These are phyloP conservation scores for Tillus elongatus DNA, from an alignment of 2,888 invertebrate species.

Conservation along the genomic window DNA sequence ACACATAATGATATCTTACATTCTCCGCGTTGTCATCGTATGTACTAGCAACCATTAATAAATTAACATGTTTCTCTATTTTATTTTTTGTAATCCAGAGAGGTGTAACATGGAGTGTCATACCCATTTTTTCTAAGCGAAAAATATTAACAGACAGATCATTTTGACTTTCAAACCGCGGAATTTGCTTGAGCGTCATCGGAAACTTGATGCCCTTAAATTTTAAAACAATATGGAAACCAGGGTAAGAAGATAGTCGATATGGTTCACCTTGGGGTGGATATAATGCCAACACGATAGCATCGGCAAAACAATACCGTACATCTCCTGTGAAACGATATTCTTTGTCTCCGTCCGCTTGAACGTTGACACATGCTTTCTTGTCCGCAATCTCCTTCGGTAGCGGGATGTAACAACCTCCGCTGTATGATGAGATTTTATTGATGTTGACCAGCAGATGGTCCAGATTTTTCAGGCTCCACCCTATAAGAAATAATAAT, in stretches of 20 bases:
- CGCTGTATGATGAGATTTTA: slow-evolving; percentile 6
- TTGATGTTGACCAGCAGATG: slow-evolving; percentile 20
- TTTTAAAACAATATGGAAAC: slow-evolving; percentile 6
- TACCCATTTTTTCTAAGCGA: slow-evolving; percentile 4
- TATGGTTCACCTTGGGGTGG: background rate
- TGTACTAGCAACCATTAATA: slow-evolving; percentile 11
- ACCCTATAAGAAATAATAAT: slow-evolving; percentile 13
- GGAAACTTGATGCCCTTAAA: slow-evolving; percentile 6
- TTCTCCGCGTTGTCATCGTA: slow-evolving; percentile 11
- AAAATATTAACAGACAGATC: slow-evolving; percentile 16
- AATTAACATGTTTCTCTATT: slow-evolving; percentile 10
- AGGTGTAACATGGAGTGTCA: background rate
- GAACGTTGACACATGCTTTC: slow-evolving; percentile 18
- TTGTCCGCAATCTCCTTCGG: slow-evolving; percentile 16
- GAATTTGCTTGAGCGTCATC: slow-evolving; percentile 12
- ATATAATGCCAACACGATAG: slow-evolving; percentile 11
- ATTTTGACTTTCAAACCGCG: slow-evolving; percentile 12
- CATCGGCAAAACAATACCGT: slow-evolving; percentile 24
- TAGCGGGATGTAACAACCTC: slow-evolving; percentile 16
- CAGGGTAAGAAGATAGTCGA: slow-evolving; percentile 1
- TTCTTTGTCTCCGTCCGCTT: slow-evolving; percentile 19
- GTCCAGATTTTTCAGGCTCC: slow-evolving; percentile 19
- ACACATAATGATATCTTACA: slow-evolving; percentile 14
- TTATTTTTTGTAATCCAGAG: slow-evolving; percentile 7
- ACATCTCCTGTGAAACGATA: too few relatives aligned